A percentile compares a stretch with the other conserved stretches of the same genome.
These are phyloP conservation scores for Oedothorax gibbosus DNA, from an alignment of 1,140 invertebrate species.

Conservation along the genomic window DNA sequence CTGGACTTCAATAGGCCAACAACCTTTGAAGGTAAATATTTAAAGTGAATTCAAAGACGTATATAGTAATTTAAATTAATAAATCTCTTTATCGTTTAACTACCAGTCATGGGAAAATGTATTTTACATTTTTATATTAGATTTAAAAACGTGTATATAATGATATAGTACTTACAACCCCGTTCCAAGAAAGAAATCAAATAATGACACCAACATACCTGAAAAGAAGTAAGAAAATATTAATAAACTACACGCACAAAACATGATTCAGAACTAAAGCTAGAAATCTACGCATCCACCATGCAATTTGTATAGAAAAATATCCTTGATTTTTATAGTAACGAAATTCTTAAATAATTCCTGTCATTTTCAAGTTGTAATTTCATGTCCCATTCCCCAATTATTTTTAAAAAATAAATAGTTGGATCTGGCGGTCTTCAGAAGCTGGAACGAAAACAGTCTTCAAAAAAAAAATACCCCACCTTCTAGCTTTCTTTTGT, in stretches of 20 bases:
- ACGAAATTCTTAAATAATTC: conserved; percentile 14
- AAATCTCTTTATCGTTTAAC: no score
- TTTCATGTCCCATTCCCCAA: not conserved
- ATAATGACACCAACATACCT: not conserved
- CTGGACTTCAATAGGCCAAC: no score
- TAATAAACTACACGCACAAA: conserved; percentile 2
- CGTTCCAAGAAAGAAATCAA: not conserved
- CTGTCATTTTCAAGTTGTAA: conserved; percentile 11
- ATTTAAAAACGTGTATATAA: no score
- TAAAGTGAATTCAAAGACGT: no score
- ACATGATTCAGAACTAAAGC: not conserved
- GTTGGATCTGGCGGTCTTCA: no score
- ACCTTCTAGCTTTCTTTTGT: no score
- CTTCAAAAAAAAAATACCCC: no score
- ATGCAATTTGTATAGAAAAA: conserved; percentile 11
- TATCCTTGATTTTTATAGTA: conserved; percentile 5
- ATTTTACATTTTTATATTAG: no score
- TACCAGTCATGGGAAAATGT: no score
- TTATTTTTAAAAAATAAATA: not conserved
- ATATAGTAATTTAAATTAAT: no score
- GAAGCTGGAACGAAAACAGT: no score
- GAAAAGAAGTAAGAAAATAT: not conserved
- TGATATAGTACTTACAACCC: not conserved
- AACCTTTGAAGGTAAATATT: no score
- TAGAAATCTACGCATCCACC: not conserved